phyloP scores from a whole-genome alignment of 2,888 invertebrate species.

The Agriotes lineatus region DNA sequence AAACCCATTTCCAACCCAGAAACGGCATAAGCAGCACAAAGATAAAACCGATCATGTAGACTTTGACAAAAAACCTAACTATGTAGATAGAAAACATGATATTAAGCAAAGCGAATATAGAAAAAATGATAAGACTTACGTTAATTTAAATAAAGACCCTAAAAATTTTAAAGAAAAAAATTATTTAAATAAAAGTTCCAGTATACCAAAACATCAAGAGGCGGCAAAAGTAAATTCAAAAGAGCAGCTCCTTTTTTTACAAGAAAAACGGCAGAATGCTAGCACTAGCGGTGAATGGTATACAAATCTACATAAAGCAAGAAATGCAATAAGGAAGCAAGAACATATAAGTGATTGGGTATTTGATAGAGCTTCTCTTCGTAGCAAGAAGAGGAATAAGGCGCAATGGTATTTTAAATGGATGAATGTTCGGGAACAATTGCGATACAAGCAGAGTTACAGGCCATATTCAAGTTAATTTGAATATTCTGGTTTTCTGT shows the following conservation, averaged over 20 bases:
- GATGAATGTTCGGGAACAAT: conserved; percentile 57
- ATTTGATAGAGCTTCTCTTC: conserved; percentile 54
- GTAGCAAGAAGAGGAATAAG: conserved; percentile 55
- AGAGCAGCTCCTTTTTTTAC: neutral
- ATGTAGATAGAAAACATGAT: neutral
- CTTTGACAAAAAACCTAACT: too few species aligned
- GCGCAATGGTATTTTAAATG: conserved; percentile 61
- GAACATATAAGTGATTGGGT: conserved; percentile 54
- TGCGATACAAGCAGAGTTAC: conserved; percentile 41
- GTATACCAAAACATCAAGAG: neutral
- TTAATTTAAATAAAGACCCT: too few species aligned
- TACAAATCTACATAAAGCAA: conserved; percentile 52
- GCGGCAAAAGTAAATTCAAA: too few species aligned
- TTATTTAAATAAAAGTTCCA: neutral
- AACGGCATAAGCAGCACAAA: neutral
- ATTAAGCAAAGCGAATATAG: neutral
- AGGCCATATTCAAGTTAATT: conserved; percentile 32
- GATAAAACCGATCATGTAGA: neutral
- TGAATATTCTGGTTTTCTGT: conserved; percentile 21
- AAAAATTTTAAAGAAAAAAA: neutral
- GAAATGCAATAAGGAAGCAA: conserved; percentile 52
- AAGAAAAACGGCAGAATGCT: conserved; percentile 39
- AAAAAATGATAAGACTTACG: too few species aligned
- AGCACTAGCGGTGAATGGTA: conserved; percentile 59
- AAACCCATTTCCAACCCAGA: neutral